Evolutionary conservation across 2,888 invertebrate genomes (phyloP).

Genomic region (Drosophila nigritarsus): DNA sequence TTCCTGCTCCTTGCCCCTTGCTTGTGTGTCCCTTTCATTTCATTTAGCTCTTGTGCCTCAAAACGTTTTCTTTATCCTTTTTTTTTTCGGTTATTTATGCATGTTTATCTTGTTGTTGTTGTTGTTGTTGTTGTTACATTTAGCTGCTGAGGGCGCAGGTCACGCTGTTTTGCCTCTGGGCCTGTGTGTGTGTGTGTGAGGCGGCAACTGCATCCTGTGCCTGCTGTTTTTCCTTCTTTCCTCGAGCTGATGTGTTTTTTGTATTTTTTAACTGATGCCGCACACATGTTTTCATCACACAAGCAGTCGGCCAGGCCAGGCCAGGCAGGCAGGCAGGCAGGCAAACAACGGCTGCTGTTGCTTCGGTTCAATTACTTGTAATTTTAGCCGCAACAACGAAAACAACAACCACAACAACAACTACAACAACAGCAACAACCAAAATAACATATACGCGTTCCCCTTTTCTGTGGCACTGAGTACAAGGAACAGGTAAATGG

Average conservation of each 20-base stretch:
- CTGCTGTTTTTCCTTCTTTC: conserved; percentile 39
- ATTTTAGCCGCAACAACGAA: conserved; percentile 74
- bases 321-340: neutral
- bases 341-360: conserved; percentile 28
- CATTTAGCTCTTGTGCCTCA: conserved; percentile 21
- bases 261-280: conserved; percentile 49
- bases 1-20: neutral
- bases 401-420: conserved; percentile 39
- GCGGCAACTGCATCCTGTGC: conserved; percentile 60
- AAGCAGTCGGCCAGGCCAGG: conserved; percentile 12
- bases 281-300: conserved; percentile 55
- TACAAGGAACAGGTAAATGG: conserved; percentile 50
- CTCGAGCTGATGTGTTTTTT: conserved; percentile 2
- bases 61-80: conserved; percentile 8
- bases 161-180: conserved; percentile 41
- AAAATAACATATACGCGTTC: conserved; percentile 28
- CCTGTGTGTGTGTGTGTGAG: conserved; percentile 7
- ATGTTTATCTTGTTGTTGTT: conserved; percentile 46
- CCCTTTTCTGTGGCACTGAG: conserved; percentile 30
- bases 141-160: conserved; percentile 61
- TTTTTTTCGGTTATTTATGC: conserved; percentile 42
- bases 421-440: conserved; percentile 16
- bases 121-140: conserved; percentile 50
- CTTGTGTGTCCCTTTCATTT: neutral
- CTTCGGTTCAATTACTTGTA: conserved; percentile 78